Evolutionary conservation across 2,797 vertebrate genomes (phyloP).

Genomic region (Synaphobranchus kaupii): DNA sequence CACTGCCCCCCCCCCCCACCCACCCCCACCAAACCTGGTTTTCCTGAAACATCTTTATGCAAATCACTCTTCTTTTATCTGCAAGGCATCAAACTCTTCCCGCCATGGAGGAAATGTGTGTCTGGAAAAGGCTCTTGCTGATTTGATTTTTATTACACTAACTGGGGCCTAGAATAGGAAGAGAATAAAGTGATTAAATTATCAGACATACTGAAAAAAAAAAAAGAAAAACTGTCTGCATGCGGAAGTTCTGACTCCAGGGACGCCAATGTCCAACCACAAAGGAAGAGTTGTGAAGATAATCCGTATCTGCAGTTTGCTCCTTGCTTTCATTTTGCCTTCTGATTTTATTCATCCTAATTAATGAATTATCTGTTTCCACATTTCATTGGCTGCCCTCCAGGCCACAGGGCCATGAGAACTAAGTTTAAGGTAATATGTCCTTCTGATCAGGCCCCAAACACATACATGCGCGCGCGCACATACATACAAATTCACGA

Average conservation of each 20-base stretch:
- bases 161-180: constrained; percentile 47
- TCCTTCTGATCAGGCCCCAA: not conserved
- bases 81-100: constrained; percentile 53
- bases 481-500: too few species aligned
- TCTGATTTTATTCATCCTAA: not conserved
- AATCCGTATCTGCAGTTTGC: not conserved
- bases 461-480: constrained; percentile 30
- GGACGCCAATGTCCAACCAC: not conserved
- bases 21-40: constrained; percentile 5
- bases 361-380: not conserved
- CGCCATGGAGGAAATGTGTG: constrained; percentile 62
- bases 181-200: constrained; percentile 48
- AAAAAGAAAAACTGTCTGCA: constrained; percentile 20
- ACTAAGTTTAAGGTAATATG: constrained; percentile 39
- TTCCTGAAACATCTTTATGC: constrained; percentile 59
- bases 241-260: not conserved
- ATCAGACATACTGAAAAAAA: constrained; percentile 37
- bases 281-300: not conserved
- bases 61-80: constrained; percentile 65
- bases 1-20: not conserved
- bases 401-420: constrained; percentile 24
- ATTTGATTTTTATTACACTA: constrained; percentile 59
- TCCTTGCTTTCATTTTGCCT: not conserved
- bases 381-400: constrained; percentile 27
- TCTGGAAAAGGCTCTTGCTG: constrained; percentile 43